phyloP scores from a whole-genome alignment of 2,797 vertebrate genomes.

The Gambelia wislizenii region DNA sequence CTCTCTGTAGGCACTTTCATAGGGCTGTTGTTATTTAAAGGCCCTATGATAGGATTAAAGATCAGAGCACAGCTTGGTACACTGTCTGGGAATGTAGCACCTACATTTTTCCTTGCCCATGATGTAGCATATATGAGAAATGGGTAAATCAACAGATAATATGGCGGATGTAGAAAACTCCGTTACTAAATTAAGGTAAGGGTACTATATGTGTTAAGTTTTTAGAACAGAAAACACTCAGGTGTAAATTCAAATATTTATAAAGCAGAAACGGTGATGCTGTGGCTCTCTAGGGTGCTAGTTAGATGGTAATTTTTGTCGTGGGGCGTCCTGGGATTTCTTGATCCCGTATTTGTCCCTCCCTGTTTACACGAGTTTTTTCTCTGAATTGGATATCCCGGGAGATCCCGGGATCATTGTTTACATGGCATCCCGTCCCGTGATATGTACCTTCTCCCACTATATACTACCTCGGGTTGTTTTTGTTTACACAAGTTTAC shows the following conservation, averaged over 20 bases:
- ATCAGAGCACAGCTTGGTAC: not conserved
- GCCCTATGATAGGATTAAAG: not conserved
- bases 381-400: too few species aligned
- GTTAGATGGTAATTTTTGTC: too few species aligned
- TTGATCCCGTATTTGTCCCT: too few species aligned
- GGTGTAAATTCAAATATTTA: not conserved
- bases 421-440: too few species aligned
- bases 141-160: not conserved
- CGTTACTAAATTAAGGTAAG: not conserved
- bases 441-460: too few species aligned
- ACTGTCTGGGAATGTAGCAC: not conserved
- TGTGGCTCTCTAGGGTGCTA: not conserved
- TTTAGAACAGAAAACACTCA: not conserved
- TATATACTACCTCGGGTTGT: too few species aligned
- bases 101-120: not conserved
- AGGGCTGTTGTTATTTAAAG: not conserved
- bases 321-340: too few species aligned
- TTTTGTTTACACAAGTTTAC: too few species aligned
- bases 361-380: too few species aligned
- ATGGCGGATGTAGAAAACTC: not conserved
- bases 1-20: too few species aligned
- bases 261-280: not conserved
- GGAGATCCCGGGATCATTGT: too few species aligned
- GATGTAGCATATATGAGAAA: not conserved
- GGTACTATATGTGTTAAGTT: not conserved